Base-by-base conservation (phyloP, 2,888 invertebrate genomes). In the Metacarcinus magister region DNA sequence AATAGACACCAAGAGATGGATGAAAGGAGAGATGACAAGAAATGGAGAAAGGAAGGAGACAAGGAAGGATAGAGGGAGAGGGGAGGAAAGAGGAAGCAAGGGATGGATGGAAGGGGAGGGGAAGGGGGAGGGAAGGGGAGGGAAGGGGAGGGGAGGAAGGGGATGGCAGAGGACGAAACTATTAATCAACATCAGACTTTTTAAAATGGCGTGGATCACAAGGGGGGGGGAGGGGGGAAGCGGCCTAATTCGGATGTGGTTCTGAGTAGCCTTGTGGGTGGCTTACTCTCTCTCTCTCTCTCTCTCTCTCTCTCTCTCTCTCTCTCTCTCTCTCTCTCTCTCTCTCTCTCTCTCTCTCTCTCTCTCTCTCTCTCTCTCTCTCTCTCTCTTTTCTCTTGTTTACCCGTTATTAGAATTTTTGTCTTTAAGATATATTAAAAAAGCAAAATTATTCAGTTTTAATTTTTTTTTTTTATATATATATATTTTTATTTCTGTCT, bases 241-340 rank as follows among this genome's bases (percentile, higher is more conserved):
- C 3, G 48, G 54, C n/a, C 46, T 44, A 48, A n/a, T 44, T 90
- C 90, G n/a, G 43, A 39, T 39, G 90, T 8, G 39, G 44, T 90
- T 39, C 13, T 39, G n/a, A 91, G 91, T 44, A 48, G 46, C n/a
- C 43, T 7, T 46, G 44, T 46, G 44, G 43, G 46, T 91, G 16
- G 67, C n/a, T 67, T 13, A 54, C 67, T 67, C 67, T 67, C 67
- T 67, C 67, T 67, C 67, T 67, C 67, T 60, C 60, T 60, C 60
- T 60, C 60, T 60, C 60, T 60, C 60, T 60, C 60, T 60, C 60
- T 16, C 60, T 10, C 16, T 60, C 60, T 60, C 8, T 67, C 67
- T 67, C 67, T 67, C 67, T 67, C 67, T 67, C 67, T 67, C 67
- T 67, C 67, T 67, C 67, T 67, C 67, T 67, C 67, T 67, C 67